Conservation (phyloP, 2,797 vertebrate species). For the Chelon labrosus region DNA sequence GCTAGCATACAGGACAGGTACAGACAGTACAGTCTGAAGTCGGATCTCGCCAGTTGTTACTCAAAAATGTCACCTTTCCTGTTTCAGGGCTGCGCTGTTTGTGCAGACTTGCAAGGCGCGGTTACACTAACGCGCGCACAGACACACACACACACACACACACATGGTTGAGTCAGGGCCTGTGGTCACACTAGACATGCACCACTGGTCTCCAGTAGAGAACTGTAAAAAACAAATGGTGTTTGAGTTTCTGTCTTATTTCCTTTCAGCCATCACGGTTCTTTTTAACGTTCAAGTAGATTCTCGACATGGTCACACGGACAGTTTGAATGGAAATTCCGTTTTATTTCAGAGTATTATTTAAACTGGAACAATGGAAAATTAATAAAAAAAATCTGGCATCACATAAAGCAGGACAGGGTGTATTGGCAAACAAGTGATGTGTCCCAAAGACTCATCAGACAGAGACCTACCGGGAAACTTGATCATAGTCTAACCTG, state of each 20-base stretch:
- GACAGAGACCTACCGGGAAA: slow-evolving; percentile 43
- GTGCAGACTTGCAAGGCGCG: slow-evolving; percentile 88
- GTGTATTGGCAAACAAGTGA: background rate
- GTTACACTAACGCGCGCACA: slow-evolving; percentile 55
- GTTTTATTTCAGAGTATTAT: background rate
- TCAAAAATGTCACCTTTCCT: slow-evolving; percentile 91
- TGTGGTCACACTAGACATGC: slow-evolving; percentile 85
- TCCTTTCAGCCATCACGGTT: slow-evolving; percentile 7
- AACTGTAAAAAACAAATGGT: slow-evolving; percentile 56
- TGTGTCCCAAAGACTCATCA: background rate
- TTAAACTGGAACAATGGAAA: too few species aligned
- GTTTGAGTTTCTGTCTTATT: slow-evolving; percentile 50
- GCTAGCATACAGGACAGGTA: slow-evolving; percentile 82
- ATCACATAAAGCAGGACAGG: background rate
- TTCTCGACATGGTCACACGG: background rate
- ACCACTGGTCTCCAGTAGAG: slow-evolving; percentile 67
- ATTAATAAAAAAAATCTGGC: background rate
- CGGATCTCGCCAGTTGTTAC: slow-evolving; percentile 85
- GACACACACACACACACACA: slow-evolving; percentile 3
- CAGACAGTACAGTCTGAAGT: slow-evolving; percentile 85
- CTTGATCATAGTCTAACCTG: slow-evolving; percentile 54
- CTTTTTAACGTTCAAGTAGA: slow-evolving; percentile 4
- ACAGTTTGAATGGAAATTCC: background rate
- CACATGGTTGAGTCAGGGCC: slow-evolving; percentile 73
- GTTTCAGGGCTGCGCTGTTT: slow-evolving; percentile 86